phyloP scores from a whole-genome alignment of 2,113 vertebrate genomes.

The Phalacrocorax carbo region DNA sequence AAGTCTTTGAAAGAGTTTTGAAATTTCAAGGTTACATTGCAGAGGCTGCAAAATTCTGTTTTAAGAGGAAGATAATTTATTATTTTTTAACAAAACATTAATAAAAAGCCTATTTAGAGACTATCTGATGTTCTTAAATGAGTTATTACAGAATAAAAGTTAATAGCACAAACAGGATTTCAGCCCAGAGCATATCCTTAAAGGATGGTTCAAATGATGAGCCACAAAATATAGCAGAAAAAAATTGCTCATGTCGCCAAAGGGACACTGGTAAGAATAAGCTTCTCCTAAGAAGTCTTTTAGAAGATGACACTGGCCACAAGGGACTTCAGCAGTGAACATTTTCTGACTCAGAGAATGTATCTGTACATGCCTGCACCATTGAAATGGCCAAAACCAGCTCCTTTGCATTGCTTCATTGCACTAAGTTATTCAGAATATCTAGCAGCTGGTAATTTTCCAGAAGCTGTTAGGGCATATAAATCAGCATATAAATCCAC shows the following conservation, averaged over 20 bases:
- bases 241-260: not conserved
- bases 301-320: slow-evolving; percentile 2
- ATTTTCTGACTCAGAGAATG: not conserved
- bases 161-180: slow-evolving; percentile 31
- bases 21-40: slow-evolving; percentile 28
- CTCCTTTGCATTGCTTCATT: not conserved
- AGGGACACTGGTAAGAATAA: not conserved
- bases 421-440: not conserved
- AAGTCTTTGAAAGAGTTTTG: not conserved
- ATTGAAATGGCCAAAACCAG: not conserved
- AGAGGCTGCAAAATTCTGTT: not conserved
- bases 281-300: slow-evolving; percentile 5
- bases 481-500: not conserved
- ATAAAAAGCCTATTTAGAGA: slow-evolving; percentile 24
- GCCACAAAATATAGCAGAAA: not conserved
- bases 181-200: slow-evolving; percentile 13
- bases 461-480: not conserved
- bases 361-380: not conserved
- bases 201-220: slow-evolving; percentile 5
- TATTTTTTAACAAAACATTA: slow-evolving; percentile 45
- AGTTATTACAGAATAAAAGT: slow-evolving; percentile 20
- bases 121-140: not conserved
- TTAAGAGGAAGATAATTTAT: not conserved
- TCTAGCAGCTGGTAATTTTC: not conserved
- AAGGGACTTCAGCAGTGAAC: not conserved